A percentile compares a stretch with the other conserved stretches of the same genome.
These are phyloP conservation scores for Lepidurus apus DNA, from an alignment of 1,140 invertebrate species.

Conservation along the genomic window DNA sequence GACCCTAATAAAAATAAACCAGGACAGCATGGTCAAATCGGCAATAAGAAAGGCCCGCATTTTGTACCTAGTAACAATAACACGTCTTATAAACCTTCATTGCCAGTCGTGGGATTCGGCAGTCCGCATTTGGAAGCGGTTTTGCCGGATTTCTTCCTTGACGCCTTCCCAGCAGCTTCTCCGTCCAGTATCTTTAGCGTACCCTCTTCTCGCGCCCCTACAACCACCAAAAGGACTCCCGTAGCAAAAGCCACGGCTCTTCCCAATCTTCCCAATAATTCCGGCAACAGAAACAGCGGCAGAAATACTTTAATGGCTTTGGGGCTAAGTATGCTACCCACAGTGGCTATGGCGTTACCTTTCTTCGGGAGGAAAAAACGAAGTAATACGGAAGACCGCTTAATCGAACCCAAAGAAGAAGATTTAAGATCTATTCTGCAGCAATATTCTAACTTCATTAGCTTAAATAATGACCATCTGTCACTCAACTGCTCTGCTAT, in stretches of 20 bases:
- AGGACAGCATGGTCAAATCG: not conserved
- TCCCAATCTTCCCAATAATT: not conserved
- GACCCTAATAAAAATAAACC: not conserved
- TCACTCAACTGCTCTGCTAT: not conserved
- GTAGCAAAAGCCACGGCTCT: not conserved
- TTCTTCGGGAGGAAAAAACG: constrained; percentile 28
- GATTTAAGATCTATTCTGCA: not conserved
- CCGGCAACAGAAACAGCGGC: not conserved
- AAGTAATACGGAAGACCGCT: not conserved
- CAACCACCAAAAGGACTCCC: not conserved
- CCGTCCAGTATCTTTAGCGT: not conserved
- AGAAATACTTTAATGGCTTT: constrained; percentile 22
- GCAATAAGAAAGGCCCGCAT: not conserved
- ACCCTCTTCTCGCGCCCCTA: not conserved
- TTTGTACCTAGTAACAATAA: not conserved
- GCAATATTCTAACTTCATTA: not conserved
- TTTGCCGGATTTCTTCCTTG: constrained; percentile 25
- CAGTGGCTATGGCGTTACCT: constrained; percentile 30
- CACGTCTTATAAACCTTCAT: not conserved
- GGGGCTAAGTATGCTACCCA: constrained; percentile 26
- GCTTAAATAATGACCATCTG: not conserved
- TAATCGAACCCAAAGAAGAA: not conserved
- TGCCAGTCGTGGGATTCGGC: constrained; percentile 1
- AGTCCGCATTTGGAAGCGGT: constrained; percentile 27
- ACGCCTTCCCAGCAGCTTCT: constrained; percentile 3